A percentile compares a stretch with the other conserved stretches of the same genome.
These are phyloP conservation scores for Patiria pectinifera DNA, from an alignment of 53 echinoderm and acorn worm genomes.

Conservation along the genomic window DNA sequence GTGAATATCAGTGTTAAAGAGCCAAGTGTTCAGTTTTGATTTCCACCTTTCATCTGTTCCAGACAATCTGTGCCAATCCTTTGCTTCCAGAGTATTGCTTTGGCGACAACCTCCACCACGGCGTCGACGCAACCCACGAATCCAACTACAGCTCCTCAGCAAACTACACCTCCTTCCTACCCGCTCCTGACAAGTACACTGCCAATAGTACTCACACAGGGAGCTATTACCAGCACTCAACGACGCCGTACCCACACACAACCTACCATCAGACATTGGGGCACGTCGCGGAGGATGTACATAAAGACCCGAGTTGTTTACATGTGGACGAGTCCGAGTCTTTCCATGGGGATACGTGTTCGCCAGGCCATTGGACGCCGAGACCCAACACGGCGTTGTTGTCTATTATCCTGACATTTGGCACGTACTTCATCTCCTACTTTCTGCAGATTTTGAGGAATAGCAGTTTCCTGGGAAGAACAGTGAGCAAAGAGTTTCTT, in stretches of 20 bases:
- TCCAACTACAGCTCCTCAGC: slow-evolving; percentile 13
- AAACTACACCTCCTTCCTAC: slow-evolving; percentile 7
- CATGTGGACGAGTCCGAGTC: not conserved
- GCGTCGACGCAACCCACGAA: not conserved
- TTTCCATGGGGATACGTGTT: slow-evolving; percentile 46
- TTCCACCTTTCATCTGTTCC: slow-evolving; percentile 1
- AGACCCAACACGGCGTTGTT: slow-evolving; percentile 92
- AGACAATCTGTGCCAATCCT: slow-evolving; percentile 77
- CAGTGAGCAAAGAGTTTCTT: slow-evolving; percentile 65
- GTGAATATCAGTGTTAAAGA: not conserved
- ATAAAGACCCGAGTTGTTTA: slow-evolving; percentile 36
- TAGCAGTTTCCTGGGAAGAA: slow-evolving; percentile 90
- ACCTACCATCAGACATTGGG: slow-evolving; percentile 4
- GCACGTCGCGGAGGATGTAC: not conserved
- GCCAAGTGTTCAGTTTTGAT: not conserved
- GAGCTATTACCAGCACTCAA: not conserved
- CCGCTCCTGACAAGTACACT: not conserved
- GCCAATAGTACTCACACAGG: not conserved
- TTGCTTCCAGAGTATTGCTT: slow-evolving; percentile 75
- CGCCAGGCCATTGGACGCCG: slow-evolving; percentile 68
- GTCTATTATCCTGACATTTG: slow-evolving; percentile 92
- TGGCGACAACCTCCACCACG: slow-evolving; percentile 47
- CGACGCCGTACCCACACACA: slow-evolving; percentile 8
- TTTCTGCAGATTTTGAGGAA: slow-evolving; percentile 83
- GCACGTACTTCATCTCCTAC: slow-evolving; percentile 95